These are phyloP conservation scores for Cephus cinctus DNA, from an alignment of 1,140 invertebrate genomes.

Conservation along the genomic window DNA sequence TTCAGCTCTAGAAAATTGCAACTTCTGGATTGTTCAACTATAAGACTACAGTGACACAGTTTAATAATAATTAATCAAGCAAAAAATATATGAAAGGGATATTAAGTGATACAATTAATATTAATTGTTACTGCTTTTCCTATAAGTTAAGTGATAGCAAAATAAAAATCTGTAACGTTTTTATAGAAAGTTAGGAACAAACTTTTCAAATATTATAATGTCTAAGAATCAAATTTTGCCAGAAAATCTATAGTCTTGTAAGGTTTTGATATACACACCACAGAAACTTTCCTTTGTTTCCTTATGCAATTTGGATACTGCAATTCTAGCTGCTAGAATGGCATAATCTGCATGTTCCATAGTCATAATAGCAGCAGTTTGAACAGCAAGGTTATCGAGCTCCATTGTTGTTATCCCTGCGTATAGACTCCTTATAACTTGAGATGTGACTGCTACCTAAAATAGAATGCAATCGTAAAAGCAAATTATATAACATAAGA, in stretches of 20 bases:
- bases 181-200: no score
- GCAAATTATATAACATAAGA: not conserved
- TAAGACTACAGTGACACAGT: no score
- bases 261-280: slow-evolving; percentile 69
- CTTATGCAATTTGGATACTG: slow-evolving; percentile 96
- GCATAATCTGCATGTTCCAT: slow-evolving; percentile 98
- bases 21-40: no score
- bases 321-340: slow-evolving; percentile 91
- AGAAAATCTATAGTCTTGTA: slow-evolving; percentile 37
- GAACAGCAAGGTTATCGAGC: slow-evolving; percentile 95
- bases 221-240: no score
- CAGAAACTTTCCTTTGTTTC: slow-evolving; percentile 90
- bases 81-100: no score
- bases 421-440: slow-evolving; percentile 92
- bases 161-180: no score
- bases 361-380: slow-evolving; percentile 94
- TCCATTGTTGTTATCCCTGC: slow-evolving; percentile 95
- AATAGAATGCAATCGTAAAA: slow-evolving; percentile 24
- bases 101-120: no score
- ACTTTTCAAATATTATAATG: no score
- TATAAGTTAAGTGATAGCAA: no score
- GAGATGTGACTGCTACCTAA: slow-evolving; percentile 78
- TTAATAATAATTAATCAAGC: no score
- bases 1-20: no score
- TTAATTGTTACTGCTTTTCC: no score